Base-by-base conservation (phyloP, 2,888 invertebrate genomes). In the Coelogynopora nodosa region DNA sequence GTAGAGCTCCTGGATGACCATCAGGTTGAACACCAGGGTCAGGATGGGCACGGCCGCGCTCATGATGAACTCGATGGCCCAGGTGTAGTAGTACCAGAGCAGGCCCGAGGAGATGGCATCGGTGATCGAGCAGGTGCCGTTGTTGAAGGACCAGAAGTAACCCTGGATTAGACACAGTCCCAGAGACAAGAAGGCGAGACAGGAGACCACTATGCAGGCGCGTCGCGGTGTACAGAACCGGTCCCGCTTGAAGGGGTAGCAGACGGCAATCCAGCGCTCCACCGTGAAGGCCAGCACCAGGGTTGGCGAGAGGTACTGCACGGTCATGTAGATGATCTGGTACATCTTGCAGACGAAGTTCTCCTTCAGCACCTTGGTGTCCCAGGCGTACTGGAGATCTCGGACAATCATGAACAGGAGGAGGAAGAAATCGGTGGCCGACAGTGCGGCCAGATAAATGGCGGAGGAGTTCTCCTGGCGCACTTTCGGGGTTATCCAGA, bases 201-300 rank as follows among this genome's bases (percentile, higher is more conserved):
- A 67, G 0, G 87, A 31, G 2, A 91, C 90, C 13, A 90, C 90
- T 0, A 89, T 87, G 0, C 89, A 88, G 0, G 91, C 91, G 0
- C 90, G 87, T 0, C 88, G 86, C 0, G 90, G 90, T 0, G 91
- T 91, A 87, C 91, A 91, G 88, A 88, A 91, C 30, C 88, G 88
- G 82, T 90, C 90, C 87, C 91, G 91, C 83, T 88, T 87, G 88
- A 91, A 91, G 30, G 90, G 90, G 67, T 89, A 89, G 85, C 90
- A 90, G 27, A 90, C 89, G 0, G 91, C 91, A 49, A 91, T 91
- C 88, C 90, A 91, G n/a, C 91, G 87, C 86, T 91, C 91, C 5
- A 91, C 90, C 0, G 91, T 91, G 85, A 91, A 91, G 0, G 90
- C 90, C 0, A 91, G 88, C n/a, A 91, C 91, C 0, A 91, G 88